These are phyloP conservation scores for Vidua chalybeata DNA, from an alignment of 2,113 vertebrate genomes.

Conservation along the genomic window DNA sequence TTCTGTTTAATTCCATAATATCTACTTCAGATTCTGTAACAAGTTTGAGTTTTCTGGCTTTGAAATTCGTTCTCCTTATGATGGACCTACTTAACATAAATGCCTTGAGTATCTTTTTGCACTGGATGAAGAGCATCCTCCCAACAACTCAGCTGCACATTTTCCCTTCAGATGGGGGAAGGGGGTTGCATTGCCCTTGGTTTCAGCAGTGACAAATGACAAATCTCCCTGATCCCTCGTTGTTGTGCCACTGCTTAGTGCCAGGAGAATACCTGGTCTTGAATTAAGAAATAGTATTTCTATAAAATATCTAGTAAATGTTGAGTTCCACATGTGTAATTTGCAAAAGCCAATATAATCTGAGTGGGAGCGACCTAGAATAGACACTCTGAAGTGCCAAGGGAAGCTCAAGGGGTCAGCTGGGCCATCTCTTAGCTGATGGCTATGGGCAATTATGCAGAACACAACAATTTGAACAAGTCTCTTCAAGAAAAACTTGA, in stretches of 20 bases:
- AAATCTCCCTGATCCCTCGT: background rate
- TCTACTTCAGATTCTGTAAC: background rate
- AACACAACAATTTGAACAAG: background rate
- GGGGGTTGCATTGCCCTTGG: too few species aligned
- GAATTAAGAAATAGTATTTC: background rate
- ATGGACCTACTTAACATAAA: rapidly evolving
- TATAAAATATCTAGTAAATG: background rate
- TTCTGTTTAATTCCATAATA: background rate
- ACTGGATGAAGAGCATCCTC: background rate
- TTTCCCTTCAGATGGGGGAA: background rate
- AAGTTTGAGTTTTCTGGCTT: background rate
- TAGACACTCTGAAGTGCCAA: background rate
- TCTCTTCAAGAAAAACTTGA: background rate
- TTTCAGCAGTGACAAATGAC: background rate
- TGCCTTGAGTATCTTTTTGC: background rate
- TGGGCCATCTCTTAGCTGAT: background rate
- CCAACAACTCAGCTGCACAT: background rate
- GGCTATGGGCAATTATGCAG: background rate
- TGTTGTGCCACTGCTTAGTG: background rate
- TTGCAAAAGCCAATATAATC: background rate
- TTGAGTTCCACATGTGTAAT: background rate
- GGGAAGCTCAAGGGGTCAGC: rapidly evolving
- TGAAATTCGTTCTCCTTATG: background rate
- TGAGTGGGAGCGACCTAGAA: background rate
- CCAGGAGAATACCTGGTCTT: background rate